A percentile compares a stretch with the other conserved stretches of the same genome.
These are phyloP conservation scores for Cephus spinipes DNA, from an alignment of 2,888 invertebrate species.

Conservation along the genomic window DNA sequence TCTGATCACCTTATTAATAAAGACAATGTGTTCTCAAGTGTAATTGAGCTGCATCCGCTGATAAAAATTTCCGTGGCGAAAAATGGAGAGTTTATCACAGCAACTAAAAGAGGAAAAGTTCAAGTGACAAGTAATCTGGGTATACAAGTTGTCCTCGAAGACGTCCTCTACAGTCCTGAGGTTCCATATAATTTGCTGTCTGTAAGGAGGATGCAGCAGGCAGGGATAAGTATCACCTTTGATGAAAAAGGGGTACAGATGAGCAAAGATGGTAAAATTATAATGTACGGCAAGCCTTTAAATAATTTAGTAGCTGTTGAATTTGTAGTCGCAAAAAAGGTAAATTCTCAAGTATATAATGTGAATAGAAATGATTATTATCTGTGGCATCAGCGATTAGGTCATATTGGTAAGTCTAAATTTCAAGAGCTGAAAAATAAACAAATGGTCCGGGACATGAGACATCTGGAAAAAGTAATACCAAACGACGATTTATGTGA, in stretches of 20 bases:
- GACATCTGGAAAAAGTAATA: slow-evolving; percentile 25
- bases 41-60: too few species aligned
- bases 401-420: slow-evolving; percentile 42
- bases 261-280: slow-evolving; percentile 32
- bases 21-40: not conserved
- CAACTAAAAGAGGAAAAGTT: slow-evolving; percentile 48
- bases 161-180: slow-evolving; percentile 49
- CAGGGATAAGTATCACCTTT: slow-evolving; percentile 48
- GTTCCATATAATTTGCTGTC: slow-evolving; percentile 46
- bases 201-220: slow-evolving; percentile 42
- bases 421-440: slow-evolving; percentile 30
- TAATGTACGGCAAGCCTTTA: slow-evolving; percentile 40
- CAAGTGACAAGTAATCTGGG: slow-evolving; percentile 43
- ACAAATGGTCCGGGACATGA: slow-evolving; percentile 30
- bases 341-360: slow-evolving; percentile 20
- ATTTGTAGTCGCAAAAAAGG: slow-evolving; percentile 17
- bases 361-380: slow-evolving; percentile 31
- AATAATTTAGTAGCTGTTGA: slow-evolving; percentile 35
- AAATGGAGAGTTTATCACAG: slow-evolving; percentile 41
- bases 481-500: slow-evolving; percentile 47
- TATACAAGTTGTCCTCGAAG: slow-evolving; percentile 29
- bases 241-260: slow-evolving; percentile 41
- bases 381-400: slow-evolving; percentile 47
- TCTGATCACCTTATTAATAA: slow-evolving; percentile 7
- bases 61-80: too few species aligned